phyloP scores from a whole-genome alignment of 2,888 invertebrate genomes.

The Myopa tessellatipennis region DNA sequence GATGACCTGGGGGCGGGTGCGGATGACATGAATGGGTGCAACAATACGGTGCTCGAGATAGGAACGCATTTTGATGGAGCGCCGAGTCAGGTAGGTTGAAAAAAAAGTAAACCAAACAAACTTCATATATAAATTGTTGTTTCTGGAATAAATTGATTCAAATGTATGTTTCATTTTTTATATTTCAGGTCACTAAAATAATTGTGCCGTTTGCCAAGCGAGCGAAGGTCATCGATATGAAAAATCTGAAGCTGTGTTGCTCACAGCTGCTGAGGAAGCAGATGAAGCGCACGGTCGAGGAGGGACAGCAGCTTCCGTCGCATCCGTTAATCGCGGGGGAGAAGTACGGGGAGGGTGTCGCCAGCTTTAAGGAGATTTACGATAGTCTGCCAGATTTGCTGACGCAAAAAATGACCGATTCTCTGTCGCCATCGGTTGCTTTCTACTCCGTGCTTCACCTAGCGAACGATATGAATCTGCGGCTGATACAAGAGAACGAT shows the following conservation, averaged over 20 bases:
- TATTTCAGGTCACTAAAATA: slow-evolving; percentile 70
- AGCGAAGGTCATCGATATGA: slow-evolving; percentile 90
- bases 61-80: slow-evolving; percentile 75
- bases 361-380: slow-evolving; percentile 73
- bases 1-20: slow-evolving; percentile 48
- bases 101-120: background rate
- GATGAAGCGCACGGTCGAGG: slow-evolving; percentile 47
- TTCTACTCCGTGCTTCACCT: slow-evolving; percentile 85
- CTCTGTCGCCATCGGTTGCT: slow-evolving; percentile 82
- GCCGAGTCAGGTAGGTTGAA: slow-evolving; percentile 70
- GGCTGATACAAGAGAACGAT: slow-evolving; percentile 70
- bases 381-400: slow-evolving; percentile 72
- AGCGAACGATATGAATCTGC: slow-evolving; percentile 81
- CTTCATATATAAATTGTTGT: background rate
- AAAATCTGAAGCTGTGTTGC: slow-evolving; percentile 80
- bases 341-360: slow-evolving; percentile 66
- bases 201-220: slow-evolving; percentile 83
- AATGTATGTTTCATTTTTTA: background rate
- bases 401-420: slow-evolving; percentile 74
- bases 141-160: background rate
- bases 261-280: slow-evolving; percentile 73
- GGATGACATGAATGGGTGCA: slow-evolving; percentile 49
- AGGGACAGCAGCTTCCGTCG: slow-evolving; percentile 50
- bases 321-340: slow-evolving; percentile 54
- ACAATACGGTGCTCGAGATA: slow-evolving; percentile 64